Percentiles rank a stretch among this genome's conserved stretches.
These are phyloP conservation scores for Chelmon rostratus DNA, from an alignment of 2,797 vertebrate genomes.

Conservation along the genomic window DNA sequence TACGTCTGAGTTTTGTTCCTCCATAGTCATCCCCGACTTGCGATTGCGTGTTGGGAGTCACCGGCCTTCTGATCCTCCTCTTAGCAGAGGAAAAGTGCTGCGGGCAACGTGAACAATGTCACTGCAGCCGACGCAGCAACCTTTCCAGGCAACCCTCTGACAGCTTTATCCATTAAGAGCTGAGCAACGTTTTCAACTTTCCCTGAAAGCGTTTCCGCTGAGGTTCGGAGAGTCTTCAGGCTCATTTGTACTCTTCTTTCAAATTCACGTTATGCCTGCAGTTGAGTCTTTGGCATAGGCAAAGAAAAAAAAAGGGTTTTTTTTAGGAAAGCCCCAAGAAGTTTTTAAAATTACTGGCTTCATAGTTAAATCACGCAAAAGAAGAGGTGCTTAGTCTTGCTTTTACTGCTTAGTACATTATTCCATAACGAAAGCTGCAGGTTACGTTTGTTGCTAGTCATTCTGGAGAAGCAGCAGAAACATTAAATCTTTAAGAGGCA, in stretches of 20 bases:
- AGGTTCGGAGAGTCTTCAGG: conserved; percentile 2
- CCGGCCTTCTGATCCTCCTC: too few species aligned
- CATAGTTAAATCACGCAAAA: conserved; percentile 2
- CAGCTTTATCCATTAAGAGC: conserved; percentile 9
- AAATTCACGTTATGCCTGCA: neutral
- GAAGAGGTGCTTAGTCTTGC: neutral
- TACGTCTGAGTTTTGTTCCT: conserved; percentile 45
- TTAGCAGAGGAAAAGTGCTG: neutral
- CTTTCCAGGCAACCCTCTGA: neutral
- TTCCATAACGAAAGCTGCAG: neutral
- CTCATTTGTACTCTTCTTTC: neutral
- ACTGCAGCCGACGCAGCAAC: neutral
- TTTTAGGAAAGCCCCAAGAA: neutral
- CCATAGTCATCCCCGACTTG: neutral
- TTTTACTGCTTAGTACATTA: neutral
- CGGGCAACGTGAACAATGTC: neutral
- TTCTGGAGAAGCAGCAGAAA: neutral
- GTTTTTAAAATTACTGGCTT: neutral
- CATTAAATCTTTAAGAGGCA: neutral
- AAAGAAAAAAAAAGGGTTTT: neutral
- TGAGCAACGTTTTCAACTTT: neutral
- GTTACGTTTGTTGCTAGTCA: neutral
- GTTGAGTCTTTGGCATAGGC: neutral
- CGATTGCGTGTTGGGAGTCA: neutral
- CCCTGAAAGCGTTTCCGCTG: neutral